phyloP scores from a whole-genome alignment of 1,140 invertebrate genomes.

The Coenobita brevimanus region DNA sequence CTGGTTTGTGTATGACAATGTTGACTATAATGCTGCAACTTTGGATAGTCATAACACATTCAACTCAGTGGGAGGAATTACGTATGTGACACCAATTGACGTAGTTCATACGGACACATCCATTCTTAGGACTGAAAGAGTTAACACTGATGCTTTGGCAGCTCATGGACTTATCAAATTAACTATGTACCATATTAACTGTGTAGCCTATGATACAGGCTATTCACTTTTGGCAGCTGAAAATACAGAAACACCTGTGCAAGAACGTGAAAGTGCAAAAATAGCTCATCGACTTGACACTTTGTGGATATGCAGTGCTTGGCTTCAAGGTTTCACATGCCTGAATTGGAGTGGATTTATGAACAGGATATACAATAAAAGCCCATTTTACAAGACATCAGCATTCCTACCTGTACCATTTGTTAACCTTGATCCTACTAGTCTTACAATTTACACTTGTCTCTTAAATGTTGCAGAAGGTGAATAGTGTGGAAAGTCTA shows the following conservation, averaged over 20 bases:
- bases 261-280: conserved; percentile 24
- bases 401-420: conserved; percentile 16
- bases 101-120: conserved; percentile 14
- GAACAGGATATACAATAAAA: conserved; percentile 13
- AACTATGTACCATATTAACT: conserved; percentile 12
- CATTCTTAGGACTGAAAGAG: background rate
- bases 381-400: conserved; percentile 26
- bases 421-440: conserved; percentile 28
- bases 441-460: conserved; percentile 29
- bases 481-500: conserved; percentile 21
- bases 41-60: conserved; percentile 23
- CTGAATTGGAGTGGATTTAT: conserved; percentile 25
- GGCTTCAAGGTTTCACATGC: conserved; percentile 15
- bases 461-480: conserved; percentile 21
- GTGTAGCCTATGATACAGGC: conserved; percentile 3
- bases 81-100: background rate
- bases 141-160: background rate
- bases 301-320: conserved; percentile 12
- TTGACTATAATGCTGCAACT: conserved; percentile 30
- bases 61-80: conserved; percentile 19
- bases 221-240: conserved; percentile 26
- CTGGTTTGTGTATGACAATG: conserved; percentile 15
- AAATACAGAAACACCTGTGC: conserved; percentile 21
- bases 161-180: background rate
- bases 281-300: conserved; percentile 15